Base-by-base conservation (phyloP, 1,140 invertebrate species). In the Campoletis sonorensis region DNA sequence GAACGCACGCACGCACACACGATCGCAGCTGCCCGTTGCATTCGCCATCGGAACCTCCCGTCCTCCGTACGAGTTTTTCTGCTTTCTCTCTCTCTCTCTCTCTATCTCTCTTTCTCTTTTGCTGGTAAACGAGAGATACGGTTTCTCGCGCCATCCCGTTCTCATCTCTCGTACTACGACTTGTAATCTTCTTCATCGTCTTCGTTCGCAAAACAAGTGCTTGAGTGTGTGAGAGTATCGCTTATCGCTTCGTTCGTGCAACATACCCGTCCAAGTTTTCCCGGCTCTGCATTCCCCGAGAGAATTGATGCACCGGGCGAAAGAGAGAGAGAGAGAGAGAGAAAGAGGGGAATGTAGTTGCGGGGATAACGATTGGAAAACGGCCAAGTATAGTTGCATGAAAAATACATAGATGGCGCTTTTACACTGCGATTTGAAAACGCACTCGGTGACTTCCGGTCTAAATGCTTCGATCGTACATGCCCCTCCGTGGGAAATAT, bases 131-230 rank as follows among this genome's bases (percentile, higher is more conserved):
- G 11, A 45, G 40, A 1, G 11, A 67, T 67, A 67, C 61, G 4
- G 61, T 71, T 68, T 51, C 79, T 71, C 67, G 54, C 45, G 40
- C 64, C 26, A 58, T 80, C 79, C 70, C 79, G 37, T 49, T 80
- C 64, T 71, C 23, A 67, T 26, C 61, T 67, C 8, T 26, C 61
- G 23, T 27, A 27, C 23, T 1, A 26, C n/a, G 27, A 27, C 18
- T 58, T 58, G 54, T 11, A 26, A 67, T 49, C 51, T 67, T 80
- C 67, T 45, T 51, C 54, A 23, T 58, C 73, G 73, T 61, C 27
- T 21, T 13, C 45, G 23, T 33, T 26, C n/a, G 73, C 40, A 51
- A 73, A 78, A 78, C 75, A 78, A 61, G 75, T 78, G 75, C 75
- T 11, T n/a, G n/a, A 45, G 1, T 45, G 8, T 45, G 37, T 37